Evolutionary conservation across 2,113 vertebrate species (phyloP), one percentile per base, ranked within the genome.

Genomic region (Bos javanicus): DNA sequence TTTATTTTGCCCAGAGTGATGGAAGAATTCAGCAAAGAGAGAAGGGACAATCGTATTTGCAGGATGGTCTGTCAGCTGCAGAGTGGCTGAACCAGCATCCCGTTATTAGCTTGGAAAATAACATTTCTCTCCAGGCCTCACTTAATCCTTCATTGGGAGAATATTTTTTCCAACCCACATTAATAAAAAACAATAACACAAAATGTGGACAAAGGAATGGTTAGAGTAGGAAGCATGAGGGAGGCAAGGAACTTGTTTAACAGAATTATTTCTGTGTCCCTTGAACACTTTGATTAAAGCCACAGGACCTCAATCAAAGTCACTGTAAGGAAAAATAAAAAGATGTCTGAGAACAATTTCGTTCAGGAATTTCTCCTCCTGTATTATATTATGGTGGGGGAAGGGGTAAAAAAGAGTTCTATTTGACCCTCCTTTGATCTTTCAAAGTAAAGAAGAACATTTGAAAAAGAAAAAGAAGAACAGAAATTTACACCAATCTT

Each of bases 211-310:
- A 57, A 81, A 93, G 52, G 80, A 86, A 92, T 59, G n/a, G 36
- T 84, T 87, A 36, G 33, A 30, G 57, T 57, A 97, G 48, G 76
- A 87, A 92, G 95, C 96, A 59, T 60, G 59, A 95, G 86, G 88
- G 78, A 90, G 30, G 57, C 82, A 74, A 97, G 83, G 82, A 95
- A 94, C 96, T 97, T 54, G 59, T 98, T 97, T 97, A 97, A 97
- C 98, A 83, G 97, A 98, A 96, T 98, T 98, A 98, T 98, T 98
- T 97, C 95, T 98, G 94, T 97, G 97, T 97, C 13, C 81, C 98
- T 98, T 97, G 97, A 98, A 97, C 96, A 98, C 96, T 92, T 97
- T 98, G 98, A 99, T 99, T 99, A 98, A 99, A 99, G 98, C 97
- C 97, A 95, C 78, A 90, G 97, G 97, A 93, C 90, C 96, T 98